phyloP scores from a whole-genome alignment of 2,113 vertebrate species.

The Pristiophorus japonicus region DNA sequence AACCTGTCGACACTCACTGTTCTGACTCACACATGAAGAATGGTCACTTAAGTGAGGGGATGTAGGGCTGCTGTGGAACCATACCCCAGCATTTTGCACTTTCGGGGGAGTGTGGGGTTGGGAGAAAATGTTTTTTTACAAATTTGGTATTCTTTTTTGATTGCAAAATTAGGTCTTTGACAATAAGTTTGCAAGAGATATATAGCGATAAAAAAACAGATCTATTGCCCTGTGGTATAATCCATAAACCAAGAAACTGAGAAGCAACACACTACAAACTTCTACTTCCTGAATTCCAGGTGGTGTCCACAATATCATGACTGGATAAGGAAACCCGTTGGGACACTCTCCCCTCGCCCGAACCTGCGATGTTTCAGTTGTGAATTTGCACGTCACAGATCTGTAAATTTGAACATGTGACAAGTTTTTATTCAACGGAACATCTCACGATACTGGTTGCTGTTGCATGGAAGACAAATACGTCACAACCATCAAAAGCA shows the following conservation, averaged over 20 bases:
- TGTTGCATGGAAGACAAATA: slow-evolving; percentile 21
- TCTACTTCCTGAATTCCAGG: slow-evolving; percentile 13
- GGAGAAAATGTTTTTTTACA: not conserved
- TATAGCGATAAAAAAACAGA: not conserved
- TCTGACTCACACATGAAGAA: not conserved
- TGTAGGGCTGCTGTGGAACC: not conserved
- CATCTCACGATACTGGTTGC: slow-evolving; percentile 14
- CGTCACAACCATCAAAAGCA: slow-evolving; percentile 1
- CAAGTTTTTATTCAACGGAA: slow-evolving; percentile 8
- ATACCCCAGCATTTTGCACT: not conserved
- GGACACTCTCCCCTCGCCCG: slow-evolving; percentile 5
- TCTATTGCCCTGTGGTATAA: not conserved
- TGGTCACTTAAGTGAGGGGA: not conserved
- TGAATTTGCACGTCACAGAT: slow-evolving; percentile 15
- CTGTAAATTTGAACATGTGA: slow-evolving; percentile 3
- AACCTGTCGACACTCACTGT: not conserved
- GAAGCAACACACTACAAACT: slow-evolving; percentile 30
- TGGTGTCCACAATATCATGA: not conserved
- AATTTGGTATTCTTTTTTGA: not conserved
- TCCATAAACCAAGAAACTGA: slow-evolving; percentile 25
- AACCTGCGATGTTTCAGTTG: not conserved
- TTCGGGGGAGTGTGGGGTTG: not conserved
- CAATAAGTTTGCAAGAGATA: not conserved
- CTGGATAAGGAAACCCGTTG: not conserved
- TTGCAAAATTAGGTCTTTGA: not conserved